Conservation (phyloP, 2,113 vertebrate genomes). For the Nymphicus hollandicus region DNA sequence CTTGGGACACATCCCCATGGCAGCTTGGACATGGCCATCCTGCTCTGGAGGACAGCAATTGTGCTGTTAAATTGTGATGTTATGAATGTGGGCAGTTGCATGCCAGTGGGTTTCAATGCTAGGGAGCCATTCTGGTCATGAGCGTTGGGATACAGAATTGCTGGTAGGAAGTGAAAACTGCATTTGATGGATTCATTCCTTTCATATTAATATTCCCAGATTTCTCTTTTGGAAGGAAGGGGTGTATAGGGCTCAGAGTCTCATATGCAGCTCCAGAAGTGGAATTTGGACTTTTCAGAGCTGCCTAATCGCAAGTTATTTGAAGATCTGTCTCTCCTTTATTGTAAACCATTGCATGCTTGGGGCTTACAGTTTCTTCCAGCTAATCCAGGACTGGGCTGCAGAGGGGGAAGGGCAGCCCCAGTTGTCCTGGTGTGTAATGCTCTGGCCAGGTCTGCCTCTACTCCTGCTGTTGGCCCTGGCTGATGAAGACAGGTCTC, state of each 20-base stretch:
- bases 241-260: background rate
- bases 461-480: background rate
- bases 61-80: too few species aligned
- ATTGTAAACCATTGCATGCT: background rate
- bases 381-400: background rate
- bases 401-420: background rate
- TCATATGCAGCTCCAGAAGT: background rate
- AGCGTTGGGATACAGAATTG: background rate
- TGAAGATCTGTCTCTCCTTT: background rate
- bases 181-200: background rate
- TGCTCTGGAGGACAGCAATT: background rate
- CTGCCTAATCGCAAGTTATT: background rate
- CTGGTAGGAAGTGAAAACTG: background rate
- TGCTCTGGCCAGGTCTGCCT: background rate
- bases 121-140: background rate
- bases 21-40: background rate
- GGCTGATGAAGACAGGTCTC: background rate
- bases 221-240: background rate
- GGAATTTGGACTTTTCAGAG: background rate
- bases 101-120: background rate
- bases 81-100: rapidly evolving
- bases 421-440: background rate
- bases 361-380: background rate
- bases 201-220: background rate
- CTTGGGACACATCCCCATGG: background rate